Conservation (phyloP, 2,888 invertebrate genomes). For the Meghimatium bilineatum region DNA sequence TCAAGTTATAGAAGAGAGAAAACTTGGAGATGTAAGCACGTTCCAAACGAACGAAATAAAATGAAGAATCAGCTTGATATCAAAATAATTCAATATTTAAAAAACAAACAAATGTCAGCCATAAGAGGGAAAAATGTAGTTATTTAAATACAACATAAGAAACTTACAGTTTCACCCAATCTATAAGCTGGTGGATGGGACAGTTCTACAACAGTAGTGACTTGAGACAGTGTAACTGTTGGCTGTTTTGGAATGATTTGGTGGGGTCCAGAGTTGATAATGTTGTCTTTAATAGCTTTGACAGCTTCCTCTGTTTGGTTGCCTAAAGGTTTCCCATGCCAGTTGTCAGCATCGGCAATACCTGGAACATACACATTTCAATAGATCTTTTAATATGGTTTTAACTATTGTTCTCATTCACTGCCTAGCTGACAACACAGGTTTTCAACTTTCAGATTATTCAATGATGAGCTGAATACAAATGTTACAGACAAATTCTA, state of each 20-base stretch:
- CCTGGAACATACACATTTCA: constrained; percentile 80
- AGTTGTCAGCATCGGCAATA: constrained; percentile 94
- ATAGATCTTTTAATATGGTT: not conserved
- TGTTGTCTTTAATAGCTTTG: constrained; percentile 79
- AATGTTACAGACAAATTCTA: too few relatives aligned
- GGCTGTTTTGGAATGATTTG: constrained; percentile 83
- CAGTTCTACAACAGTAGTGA: constrained; percentile 26
- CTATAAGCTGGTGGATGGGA: constrained; percentile 37
- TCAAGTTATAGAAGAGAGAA: too few relatives aligned
- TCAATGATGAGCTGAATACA: too few relatives aligned
- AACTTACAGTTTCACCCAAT: constrained; percentile 46
- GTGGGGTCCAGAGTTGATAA: constrained; percentile 84
- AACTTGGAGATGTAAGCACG: too few relatives aligned
- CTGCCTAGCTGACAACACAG: too few relatives aligned
- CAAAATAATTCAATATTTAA: too few relatives aligned
- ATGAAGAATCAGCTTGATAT: too few relatives aligned
- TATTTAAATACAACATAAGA: not conserved
- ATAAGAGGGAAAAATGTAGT: not conserved
- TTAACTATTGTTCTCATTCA: too few relatives aligned
- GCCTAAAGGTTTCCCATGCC: constrained; percentile 98
- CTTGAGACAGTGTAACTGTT: constrained; percentile 16
- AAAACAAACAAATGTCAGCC: not conserved
- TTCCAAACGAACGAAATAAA: too few relatives aligned
- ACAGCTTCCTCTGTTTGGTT: constrained; percentile 85
- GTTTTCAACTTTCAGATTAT: too few relatives aligned